Evolutionary conservation across 1,140 invertebrate species (phyloP).

Genomic region (Camponotus vicinus): DNA sequence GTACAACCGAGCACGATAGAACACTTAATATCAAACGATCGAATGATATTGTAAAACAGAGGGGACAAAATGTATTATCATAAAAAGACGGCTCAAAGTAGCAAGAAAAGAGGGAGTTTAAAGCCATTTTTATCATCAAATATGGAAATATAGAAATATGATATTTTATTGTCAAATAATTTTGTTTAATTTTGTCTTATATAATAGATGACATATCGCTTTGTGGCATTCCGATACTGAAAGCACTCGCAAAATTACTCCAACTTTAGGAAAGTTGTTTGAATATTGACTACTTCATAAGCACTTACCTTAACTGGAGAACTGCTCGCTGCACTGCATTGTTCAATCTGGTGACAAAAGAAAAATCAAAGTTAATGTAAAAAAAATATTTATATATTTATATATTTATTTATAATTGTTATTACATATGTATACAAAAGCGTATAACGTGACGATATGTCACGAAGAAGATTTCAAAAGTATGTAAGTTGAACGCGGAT

Average conservation of each 20-base stretch:
- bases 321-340: slow-evolving; percentile 48
- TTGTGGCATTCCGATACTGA: neutral
- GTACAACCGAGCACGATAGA: slow-evolving; percentile 33
- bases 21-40: slow-evolving; percentile 69
- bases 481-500: slow-evolving; percentile 13
- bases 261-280: neutral
- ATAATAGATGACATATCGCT: too few relatives aligned
- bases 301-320: slow-evolving; percentile 58
- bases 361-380: slow-evolving; percentile 5
- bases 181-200: neutral
- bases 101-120: too few relatives aligned
- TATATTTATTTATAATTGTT: too few relatives aligned
- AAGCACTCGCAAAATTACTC: slow-evolving; percentile 31
- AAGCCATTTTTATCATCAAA: too few relatives aligned
- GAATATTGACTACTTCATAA: neutral
- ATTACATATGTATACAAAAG: too few relatives aligned
- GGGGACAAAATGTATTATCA: neutral
- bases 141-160: neutral
- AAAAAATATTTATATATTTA: neutral
- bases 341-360: slow-evolving; percentile 58
- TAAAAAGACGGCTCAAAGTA: neutral
- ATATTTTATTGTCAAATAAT: neutral
- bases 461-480: neutral
- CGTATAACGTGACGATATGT: neutral
- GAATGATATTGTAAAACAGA: slow-evolving; percentile 36